A percentile compares a stretch with the other conserved stretches of the same genome.
Evolutionary conservation across 2,888 invertebrate genomes (phyloP).

Genomic region (Yponomeuta evonymella): DNA sequence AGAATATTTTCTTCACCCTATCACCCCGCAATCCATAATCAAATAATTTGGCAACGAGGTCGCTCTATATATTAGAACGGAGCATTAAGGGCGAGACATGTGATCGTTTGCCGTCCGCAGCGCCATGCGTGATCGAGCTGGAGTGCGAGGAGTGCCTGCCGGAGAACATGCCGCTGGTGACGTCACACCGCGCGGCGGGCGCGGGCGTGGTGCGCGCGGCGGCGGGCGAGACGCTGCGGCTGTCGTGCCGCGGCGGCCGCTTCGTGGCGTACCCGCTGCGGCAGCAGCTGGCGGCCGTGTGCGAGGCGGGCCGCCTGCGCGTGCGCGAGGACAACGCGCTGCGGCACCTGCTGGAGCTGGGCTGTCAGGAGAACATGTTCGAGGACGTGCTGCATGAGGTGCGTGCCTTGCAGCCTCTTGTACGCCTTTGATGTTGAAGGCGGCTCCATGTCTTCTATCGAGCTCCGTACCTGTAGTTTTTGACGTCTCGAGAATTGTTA

Average conservation of each 20-base stretch:
- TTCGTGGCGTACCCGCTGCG: conserved; percentile 52
- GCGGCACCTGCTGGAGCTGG: conserved; percentile 54
- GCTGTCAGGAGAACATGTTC: conserved; percentile 62
- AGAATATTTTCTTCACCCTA: too few relatives aligned
- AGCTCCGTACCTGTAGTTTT: too few relatives aligned
- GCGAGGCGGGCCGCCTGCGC: conserved; percentile 50
- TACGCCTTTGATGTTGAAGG: too few relatives aligned
- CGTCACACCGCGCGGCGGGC: conserved; percentile 41
- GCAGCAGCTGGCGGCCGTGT: conserved; percentile 34
- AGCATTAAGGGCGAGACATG: background rate
- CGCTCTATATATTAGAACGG: too few relatives aligned
- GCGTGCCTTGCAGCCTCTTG: background rate
- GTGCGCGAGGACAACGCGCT: conserved; percentile 36
- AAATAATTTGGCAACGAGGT: too few relatives aligned
- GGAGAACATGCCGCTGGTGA: conserved; percentile 63
- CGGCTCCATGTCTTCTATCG: too few relatives aligned
- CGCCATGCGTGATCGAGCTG: conserved; percentile 55
- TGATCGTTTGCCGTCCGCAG: conserved; percentile 23
- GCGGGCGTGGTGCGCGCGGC: conserved; percentile 34
- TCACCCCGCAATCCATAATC: too few relatives aligned
- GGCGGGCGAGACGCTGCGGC: conserved; percentile 43
- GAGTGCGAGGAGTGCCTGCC: conserved; percentile 62
- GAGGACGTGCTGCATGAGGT: conserved; percentile 64
- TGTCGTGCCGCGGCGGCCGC: conserved; percentile 52
- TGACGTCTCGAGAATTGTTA: too few relatives aligned